Evolutionary conservation across 92 coral and sea anemone genomes (phyloP).

Genomic region (Zoanthus sansibaricus): DNA sequence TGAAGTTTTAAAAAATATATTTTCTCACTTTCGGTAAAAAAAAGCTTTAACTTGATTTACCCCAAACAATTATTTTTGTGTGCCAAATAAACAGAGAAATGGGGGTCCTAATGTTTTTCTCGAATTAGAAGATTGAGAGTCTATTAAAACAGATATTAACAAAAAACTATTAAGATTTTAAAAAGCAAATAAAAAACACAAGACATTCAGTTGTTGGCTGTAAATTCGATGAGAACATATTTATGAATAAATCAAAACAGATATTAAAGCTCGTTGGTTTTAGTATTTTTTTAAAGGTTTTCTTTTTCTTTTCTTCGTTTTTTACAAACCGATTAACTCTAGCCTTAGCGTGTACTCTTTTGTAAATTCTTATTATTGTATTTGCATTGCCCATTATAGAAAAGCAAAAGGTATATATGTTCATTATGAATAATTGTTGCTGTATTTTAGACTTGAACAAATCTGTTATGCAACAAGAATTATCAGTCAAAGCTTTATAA

Average conservation of each 20-base stretch:
- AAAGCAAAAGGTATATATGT: too few species aligned
- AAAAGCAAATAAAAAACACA: background rate
- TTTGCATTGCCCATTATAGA: too few species aligned
- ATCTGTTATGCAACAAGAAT: background rate
- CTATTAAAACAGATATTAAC: background rate
- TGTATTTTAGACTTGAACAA: background rate
- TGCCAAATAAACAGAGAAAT: too few species aligned
- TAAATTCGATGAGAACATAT: background rate
- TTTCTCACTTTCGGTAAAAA: too few species aligned
- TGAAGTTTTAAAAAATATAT: too few species aligned
- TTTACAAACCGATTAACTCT: constrained; percentile 17
- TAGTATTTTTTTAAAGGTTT: constrained; percentile 1
- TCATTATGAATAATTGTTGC: background rate
- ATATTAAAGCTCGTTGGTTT: constrained; percentile 31
- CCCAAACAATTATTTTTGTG: too few species aligned
- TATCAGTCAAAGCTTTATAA: background rate
- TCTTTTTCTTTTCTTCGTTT: too few species aligned
- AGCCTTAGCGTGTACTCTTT: background rate
- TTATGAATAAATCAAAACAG: constrained; percentile 45
- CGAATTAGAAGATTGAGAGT: background rate
- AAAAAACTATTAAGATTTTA: background rate
- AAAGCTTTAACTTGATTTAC: too few species aligned
- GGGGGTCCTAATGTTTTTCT: background rate
- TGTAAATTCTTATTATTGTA: background rate
- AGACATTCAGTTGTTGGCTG: background rate